Base-by-base conservation (phyloP, 2,888 invertebrate genomes). In the Cosmopolites sordidus region DNA sequence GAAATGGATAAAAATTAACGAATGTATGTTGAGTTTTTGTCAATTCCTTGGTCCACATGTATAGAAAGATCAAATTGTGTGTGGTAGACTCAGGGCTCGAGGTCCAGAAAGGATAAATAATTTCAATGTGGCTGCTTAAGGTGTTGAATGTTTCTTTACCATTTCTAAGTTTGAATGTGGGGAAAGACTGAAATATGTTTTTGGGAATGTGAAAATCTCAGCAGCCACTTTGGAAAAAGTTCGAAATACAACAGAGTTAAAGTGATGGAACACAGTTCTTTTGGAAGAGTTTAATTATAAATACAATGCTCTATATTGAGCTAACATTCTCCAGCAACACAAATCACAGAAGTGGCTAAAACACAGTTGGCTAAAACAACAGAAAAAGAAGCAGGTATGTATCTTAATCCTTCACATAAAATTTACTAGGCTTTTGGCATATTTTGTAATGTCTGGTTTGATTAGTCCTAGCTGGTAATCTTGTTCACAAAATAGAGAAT, bases 241-340 rank as follows among this genome's bases (percentile, higher is more conserved):
- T 69, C 90, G 16, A 81, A 86, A 44, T 76, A 84, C 60, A 87
- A 89, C 70, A 88, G 87, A 0, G 87, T 88, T 0, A 79, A 81
- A 65, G 79, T 88, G 48, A 86, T 89, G 37, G 76, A 83, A 62
- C 82, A 89, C 67, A 87, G 83, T 11, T 27, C n/a, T n/a, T n/a
- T n/a, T n/a, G n/a, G n/a, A n/a, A n/a, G n/a, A n/a, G n/a, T n/a
- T n/a, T n/a, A 14, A 29, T 40, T 16, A 15, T 43, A 42, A 16
- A 42, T n/a, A 15, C 16, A 29, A 45, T 47, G 29, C 48, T n/a
- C n/a, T n/a, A 5, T 54, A 64, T 68, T 14, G n/a, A 87, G 87
- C 66, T 88, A 88, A 72, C 88, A 88, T 1, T 70, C 75, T 9
- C 79, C 84, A 12, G 86, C 83, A 17, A 84, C 84, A 1, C 75